Evolutionary conservation across 2,113 vertebrate species (phyloP), one percentile per base, ranked within the genome.

Genomic region (Nerophis ophidion): DNA sequence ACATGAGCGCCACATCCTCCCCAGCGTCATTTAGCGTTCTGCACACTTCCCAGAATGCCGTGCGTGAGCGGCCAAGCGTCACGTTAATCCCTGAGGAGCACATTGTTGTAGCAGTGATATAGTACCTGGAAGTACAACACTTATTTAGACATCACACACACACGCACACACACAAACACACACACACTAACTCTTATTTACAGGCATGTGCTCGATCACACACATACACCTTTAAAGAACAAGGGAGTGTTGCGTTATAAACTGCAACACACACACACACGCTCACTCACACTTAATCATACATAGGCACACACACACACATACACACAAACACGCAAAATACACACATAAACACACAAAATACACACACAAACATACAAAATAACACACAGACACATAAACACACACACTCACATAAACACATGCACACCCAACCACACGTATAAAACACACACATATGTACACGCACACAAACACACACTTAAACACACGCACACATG

Each of bases 71-170:
- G 68, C 74, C 68, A 51, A 81, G 74, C 65, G 54, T 61, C 47
- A 26, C 50, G 26, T 26, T 26, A 26, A 12, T 81, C 88, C 68
- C 83, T n/a, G 0, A 83, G 79, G 86, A 84, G 76, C 73, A 62
- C 56, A 81, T 82, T 85, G 80, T 84, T 84, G 70, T 59, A 5
- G 26, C 45, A 0, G 70, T 86, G 85, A 87, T 88, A 74, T 83
- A 87, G 86, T 77, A 76, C 64, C 71, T 67, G 45, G 64, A 62
- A 81, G 74, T 63, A 81, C 61, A 74, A 73, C 82, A 84, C 74
- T 85, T 89, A 88, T 88, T 87, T 86, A 88, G 77, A 88, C 83
- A 84, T 88, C 82, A 89, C 86, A 88, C 82, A 68, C 53, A 78
- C 65, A 74, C 34, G 48, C 71, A 62, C 68, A 75, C 56, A 70